phyloP scores from a whole-genome alignment of 2,113 vertebrate genomes.

The Gymnorhina tibicen region DNA sequence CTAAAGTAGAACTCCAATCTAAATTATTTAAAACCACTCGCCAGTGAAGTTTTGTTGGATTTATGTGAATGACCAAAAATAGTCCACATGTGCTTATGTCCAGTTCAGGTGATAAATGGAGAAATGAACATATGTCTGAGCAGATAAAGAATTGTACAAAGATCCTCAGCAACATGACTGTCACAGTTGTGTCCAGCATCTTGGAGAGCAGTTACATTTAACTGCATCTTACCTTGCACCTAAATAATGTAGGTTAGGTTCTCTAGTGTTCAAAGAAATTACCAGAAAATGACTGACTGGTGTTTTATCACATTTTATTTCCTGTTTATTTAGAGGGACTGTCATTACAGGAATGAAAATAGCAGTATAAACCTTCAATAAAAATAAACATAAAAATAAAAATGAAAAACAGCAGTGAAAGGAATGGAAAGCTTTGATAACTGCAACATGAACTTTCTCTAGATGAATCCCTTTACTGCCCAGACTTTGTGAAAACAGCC shows the following conservation, averaged over 20 bases:
- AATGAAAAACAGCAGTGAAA: not conserved
- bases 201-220: not conserved
- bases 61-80: not conserved
- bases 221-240: not conserved
- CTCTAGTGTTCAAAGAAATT: not conserved
- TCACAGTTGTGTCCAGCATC: not conserved
- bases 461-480: not conserved
- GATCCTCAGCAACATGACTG: not conserved
- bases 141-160: not conserved
- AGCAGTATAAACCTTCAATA: not conserved
- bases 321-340: constrained; percentile 1
- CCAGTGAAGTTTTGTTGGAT: not conserved
- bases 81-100: not conserved
- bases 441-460: not conserved
- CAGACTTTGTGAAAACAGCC: not conserved
- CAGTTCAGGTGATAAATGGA: not conserved
- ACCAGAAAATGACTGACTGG: constrained; percentile 1
- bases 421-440: not conserved
- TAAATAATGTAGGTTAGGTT: not conserved
- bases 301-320: constrained; percentile 7
- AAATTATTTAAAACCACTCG: not conserved
- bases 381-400: constrained; percentile 27
- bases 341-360: constrained; percentile 29
- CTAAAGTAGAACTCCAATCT: not conserved
- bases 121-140: not conserved